Evolutionary conservation across 30 jellyfish, hydroid and myxozoan genomes (phyloP), one percentile per base, ranked within the genome.

Genomic region (Chironex yamaguchii): DNA sequence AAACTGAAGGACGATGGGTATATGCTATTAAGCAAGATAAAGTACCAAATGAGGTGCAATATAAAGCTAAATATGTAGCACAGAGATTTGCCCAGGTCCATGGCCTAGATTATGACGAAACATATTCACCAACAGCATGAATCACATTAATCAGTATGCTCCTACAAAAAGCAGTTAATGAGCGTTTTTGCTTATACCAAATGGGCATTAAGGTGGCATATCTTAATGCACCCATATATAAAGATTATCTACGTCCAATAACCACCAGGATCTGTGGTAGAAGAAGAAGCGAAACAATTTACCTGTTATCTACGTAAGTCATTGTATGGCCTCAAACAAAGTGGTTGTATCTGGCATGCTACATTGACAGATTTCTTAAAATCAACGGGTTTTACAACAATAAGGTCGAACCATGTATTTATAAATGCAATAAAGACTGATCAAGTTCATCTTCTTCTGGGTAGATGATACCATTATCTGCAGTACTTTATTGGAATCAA

Each of bases 271-370:
- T 82, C 67, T 63, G 52, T 36, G 50, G 49, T 36, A 66, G 79
- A 81, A 22, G 50, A 48, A 4, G 50, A 25, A 2, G 69, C 23
- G 29, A 22, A 3, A 12, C 11, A 42, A 34, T 24, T 2, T 17
- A 93, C 65, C 4, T 88, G 96, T 93, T 79, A 89, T 26, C 70
- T 89, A 54, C 68, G 81, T n/a, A 89, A 71, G 32, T 89, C 97
- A 3, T 49, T 89, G 1, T 80, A 89, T 74, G 96, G 97, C 14
- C 86, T 89, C 27, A 81, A 81, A 52, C 97, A 89, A 50, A 89
- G 96, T 29, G 81, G 81, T 62, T 95, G 97, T 4, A 89, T 79
- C 63, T 89, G 97, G 91, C 85, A 89, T 2, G 0, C 24, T 0
- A 0, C 36, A 17, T 50, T 89, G 17, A 67, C 49, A 6, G 30